phyloP scores from a whole-genome alignment of 2,113 vertebrate species.

The Aythya baeri region DNA sequence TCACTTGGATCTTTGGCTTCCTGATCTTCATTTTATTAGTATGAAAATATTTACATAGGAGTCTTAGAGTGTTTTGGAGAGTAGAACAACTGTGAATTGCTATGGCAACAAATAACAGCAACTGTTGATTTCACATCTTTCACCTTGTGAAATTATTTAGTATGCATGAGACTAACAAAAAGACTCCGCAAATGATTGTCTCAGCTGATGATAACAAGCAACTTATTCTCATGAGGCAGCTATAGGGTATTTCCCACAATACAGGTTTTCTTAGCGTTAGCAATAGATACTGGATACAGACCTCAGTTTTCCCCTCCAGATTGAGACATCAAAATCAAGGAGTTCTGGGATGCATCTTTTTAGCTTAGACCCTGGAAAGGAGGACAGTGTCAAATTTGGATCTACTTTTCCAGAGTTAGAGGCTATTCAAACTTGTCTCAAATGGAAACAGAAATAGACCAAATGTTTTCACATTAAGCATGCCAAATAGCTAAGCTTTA shows the following conservation, averaged over 20 bases:
- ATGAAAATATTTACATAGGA: constrained; percentile 13
- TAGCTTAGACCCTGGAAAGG: background rate
- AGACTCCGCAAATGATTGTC: background rate
- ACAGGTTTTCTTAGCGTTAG: background rate
- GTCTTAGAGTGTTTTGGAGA: constrained; percentile 6
- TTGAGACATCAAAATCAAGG: background rate
- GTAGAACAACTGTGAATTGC: background rate
- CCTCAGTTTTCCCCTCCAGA: background rate
- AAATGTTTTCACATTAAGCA: background rate
- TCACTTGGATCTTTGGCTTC: constrained; percentile 14
- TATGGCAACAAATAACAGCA: constrained; percentile 23
- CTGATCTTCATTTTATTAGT: constrained; percentile 3
- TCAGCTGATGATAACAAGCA: background rate
- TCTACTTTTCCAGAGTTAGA: background rate
- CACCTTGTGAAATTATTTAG: constrained; percentile 1
- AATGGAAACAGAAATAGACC: background rate
- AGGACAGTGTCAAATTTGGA: background rate
- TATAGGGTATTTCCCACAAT: background rate
- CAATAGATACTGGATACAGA: background rate
- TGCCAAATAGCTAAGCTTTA: background rate
- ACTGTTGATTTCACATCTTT: background rate
- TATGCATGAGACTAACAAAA: background rate
- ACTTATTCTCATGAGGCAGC: background rate
- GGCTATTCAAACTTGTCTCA: background rate
- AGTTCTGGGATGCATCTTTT: background rate